Conservation (phyloP, 2,113 vertebrate genomes). For the Maylandia zebra region DNA sequence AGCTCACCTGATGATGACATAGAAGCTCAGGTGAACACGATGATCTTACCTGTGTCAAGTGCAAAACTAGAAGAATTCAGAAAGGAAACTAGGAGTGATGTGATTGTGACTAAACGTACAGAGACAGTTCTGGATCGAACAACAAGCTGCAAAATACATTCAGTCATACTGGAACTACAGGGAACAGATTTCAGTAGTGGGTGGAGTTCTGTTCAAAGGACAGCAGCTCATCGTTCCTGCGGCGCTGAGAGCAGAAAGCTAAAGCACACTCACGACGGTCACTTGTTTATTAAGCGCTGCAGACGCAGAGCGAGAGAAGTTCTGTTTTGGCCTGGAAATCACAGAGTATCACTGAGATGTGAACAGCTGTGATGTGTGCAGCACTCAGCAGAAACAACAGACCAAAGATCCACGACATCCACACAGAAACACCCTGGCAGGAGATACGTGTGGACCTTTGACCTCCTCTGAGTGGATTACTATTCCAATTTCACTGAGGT, state of each 20-base stretch:
- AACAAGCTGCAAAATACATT: background rate
- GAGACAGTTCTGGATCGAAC: background rate
- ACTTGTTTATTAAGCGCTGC: background rate
- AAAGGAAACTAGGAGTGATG: background rate
- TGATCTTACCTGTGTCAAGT: background rate
- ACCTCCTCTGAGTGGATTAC: background rate
- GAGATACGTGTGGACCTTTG: background rate
- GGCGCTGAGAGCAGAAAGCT: background rate
- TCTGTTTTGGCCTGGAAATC: background rate
- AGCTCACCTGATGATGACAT: background rate
- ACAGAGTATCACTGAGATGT: background rate
- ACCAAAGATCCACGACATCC: background rate
- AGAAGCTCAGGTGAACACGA: background rate
- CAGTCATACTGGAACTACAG: background rate
- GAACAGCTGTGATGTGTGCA: background rate
- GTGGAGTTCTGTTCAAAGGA: background rate
- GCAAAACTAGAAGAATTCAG: background rate
- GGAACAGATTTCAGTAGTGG: background rate
- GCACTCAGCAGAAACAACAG: background rate
- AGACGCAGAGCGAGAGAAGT: background rate
- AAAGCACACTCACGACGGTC: background rate
- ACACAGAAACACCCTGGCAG: background rate
- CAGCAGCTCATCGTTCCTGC: background rate
- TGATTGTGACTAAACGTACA: background rate
- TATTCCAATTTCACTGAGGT: background rate